Evolutionary conservation across 2,888 invertebrate species (phyloP).

Genomic region (Pristionchus entomophagus): DNA sequence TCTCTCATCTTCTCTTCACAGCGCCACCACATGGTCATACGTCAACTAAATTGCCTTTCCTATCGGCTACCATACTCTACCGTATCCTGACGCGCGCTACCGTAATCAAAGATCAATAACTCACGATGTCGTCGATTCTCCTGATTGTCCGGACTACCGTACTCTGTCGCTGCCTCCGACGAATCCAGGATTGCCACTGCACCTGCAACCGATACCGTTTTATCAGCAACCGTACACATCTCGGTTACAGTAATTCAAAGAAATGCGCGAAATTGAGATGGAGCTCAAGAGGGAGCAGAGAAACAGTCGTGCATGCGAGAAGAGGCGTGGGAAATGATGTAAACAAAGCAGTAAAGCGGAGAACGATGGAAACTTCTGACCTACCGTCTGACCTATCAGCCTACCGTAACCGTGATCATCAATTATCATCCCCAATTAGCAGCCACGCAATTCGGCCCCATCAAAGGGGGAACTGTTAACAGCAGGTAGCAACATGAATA

Average conservation of each 20-base stretch:
- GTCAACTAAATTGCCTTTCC: neutral
- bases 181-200: conserved; percentile 12
- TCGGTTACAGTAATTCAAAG: neutral
- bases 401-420: neutral
- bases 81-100: neutral
- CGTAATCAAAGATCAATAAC: neutral
- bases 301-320: too few relatives aligned
- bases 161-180: neutral
- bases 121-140: conserved; percentile 21
- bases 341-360: neutral
- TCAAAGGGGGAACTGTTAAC: conserved; percentile 38
- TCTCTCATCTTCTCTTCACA: neutral
- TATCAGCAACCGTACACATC: neutral
- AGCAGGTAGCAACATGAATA: conserved; percentile 3
- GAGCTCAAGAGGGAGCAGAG: neutral
- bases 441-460: conserved; percentile 25
- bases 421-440: conserved; percentile 1
- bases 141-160: conserved; percentile 24
- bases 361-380: neutral
- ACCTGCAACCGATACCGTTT: neutral
- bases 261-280: neutral
- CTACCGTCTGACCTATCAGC: neutral
- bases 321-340: neutral
- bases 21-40: conserved; percentile 35
- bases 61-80: conserved; percentile 8